Evolutionary conservation across 2,888 invertebrate genomes (phyloP), one percentile per base, ranked within the genome.

Genomic region (Drosophila aldrichi): DNA sequence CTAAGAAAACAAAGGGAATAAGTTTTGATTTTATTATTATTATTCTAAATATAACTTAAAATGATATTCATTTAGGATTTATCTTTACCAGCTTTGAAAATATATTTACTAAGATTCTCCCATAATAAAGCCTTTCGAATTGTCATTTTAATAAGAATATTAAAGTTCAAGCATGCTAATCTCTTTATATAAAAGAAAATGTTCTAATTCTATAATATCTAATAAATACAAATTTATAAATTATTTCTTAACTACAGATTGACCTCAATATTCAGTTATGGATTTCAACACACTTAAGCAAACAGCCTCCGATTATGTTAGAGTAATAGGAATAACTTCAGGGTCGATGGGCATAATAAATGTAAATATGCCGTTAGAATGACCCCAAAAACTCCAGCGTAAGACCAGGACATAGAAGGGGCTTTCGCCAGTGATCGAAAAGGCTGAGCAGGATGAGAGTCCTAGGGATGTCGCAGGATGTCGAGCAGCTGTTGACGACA

Each of bases 401-500:
- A 20, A 6, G 20, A 38, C 40, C 22, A 43, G 52, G 51, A 34
- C 20, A 52, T 48, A 46, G 46, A 51, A 65, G 65, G 64, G 59
- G 68, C 38, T 38, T n/a, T 54, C 14, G 32, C 36, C 62, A 78
- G 74, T 79, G 82, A 82, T 82, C 81, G 59, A 48, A 58, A 59
- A 52, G 36, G 49, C 25, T 25, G 20, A 22, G 66, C 3, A 8
- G 48, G 1, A n/a, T 34, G 16, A 34, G 38, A 40, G 25, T 18
- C 25, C 54, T 29, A 12, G 3, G n/a, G 20, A 51, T 34, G 1
- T 40, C 22, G 49, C 12, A 14, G 61, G 34, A 55, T 62, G 71
- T 68, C 69, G 67, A 80, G 76, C 81, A 83, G 87, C 76, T 81
- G 86, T 79, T 77, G 76, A 76, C 67, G 72, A 82, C 75, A 63